Evolutionary conservation across 2,888 invertebrate species (phyloP).

Genomic region (Brachyptera risi): DNA sequence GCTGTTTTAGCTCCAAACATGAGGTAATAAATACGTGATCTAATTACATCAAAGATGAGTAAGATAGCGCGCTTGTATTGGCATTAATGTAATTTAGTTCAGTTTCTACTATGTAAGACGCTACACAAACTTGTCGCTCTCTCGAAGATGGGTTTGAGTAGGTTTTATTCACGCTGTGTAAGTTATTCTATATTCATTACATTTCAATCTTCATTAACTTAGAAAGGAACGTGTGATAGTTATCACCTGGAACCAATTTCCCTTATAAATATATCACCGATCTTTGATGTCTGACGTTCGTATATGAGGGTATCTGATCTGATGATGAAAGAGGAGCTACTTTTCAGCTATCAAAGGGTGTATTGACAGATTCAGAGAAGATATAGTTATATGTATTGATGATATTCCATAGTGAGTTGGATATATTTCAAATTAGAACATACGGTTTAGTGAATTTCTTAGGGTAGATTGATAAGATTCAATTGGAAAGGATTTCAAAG

Average conservation of each 20-base stretch:
- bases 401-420: too few relatives aligned
- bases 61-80: slow-evolving; percentile 8
- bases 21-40: background rate
- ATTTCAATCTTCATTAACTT: slow-evolving; percentile 13
- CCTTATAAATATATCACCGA: background rate
- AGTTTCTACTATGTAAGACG: background rate
- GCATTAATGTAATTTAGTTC: slow-evolving; percentile 10
- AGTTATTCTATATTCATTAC: background rate
- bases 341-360: too few relatives aligned
- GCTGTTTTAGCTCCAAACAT: background rate
- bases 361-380: background rate
- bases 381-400: too few relatives aligned
- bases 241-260: background rate
- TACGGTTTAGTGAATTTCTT: too few relatives aligned
- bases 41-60: background rate
- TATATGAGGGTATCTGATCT: too few relatives aligned
- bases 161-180: background rate
- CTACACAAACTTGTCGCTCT: background rate
- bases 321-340: too few relatives aligned
- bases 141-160: background rate
- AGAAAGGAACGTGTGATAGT: background rate
- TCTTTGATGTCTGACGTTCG: slow-evolving; percentile 14
- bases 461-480: too few relatives aligned
- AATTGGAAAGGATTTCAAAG: too few relatives aligned
- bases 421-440: too few relatives aligned